Evolutionary conservation across 2,888 invertebrate species (phyloP), one percentile per base, ranked within the genome.

Genomic region (Sabellastarte sp.): DNA sequence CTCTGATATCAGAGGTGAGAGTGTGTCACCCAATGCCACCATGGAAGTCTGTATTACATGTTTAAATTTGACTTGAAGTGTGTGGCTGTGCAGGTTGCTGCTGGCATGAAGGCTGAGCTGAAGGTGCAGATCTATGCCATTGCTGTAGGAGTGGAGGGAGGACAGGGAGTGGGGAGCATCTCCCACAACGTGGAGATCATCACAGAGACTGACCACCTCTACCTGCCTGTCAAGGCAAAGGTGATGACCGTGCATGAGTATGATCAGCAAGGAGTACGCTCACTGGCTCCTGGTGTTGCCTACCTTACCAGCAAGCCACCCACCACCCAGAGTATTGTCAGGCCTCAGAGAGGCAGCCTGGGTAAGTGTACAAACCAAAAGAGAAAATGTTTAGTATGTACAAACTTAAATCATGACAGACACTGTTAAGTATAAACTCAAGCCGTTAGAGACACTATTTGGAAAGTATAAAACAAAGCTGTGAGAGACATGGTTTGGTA

Each of bases 71-170:
- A n/a, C n/a, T n/a, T n/a, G n/a, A n/a, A n/a, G n/a, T n/a, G 41
- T 53, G 53, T 53, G 5, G 5, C 50, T 32, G 64, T 69, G 15
- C 68, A 83, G 82, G 74, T 84, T 64, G 81, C 83, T 10, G 83
- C 84, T 10, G 84, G 84, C n/a, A 79, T 84, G 80, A 80, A 77
- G 65, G 70, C 75, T 2, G 76, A 79, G 30, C 64, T 84, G 24
- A 74, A 69, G 26, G 66, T 84, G 24, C 79, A 83, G 72, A 67
- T 84, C 32, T 82, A 81, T 66, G 82, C 83, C 53, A 81, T 84
- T 58, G 82, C 82, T 61, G 79, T 76, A 5, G 81, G 79, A 20
- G 79, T 77, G 32, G 77, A 79, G 61, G 79, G 78, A 26, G 80
- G 77, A 31, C 64, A 69, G 5, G 82, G 80, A 1, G 76, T 79